Base-by-base conservation (phyloP, 2,113 vertebrate species). In the Paraplagusia blochii region DNA sequence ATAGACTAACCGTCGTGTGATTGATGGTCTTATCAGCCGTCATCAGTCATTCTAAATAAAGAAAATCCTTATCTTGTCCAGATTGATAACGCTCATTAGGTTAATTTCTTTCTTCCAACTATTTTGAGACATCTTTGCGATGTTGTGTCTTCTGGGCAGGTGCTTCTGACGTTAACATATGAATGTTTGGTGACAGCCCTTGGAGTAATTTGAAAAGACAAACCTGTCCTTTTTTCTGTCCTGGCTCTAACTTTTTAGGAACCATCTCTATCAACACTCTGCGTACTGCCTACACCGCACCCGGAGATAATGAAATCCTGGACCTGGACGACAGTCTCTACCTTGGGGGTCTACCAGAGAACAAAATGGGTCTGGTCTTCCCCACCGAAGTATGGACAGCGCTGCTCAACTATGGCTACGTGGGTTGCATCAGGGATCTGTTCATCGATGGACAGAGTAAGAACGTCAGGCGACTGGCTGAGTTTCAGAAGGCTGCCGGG, bases 301-400 rank as follows among this genome's bases (percentile, higher is more conserved):
- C 96, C 0, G 97, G 97, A 0, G 96, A 98, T 88, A 99, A 95
- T 70, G 97, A 99, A 83, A 96, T 99, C 73, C 87, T 99, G 68
- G 97, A 99, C 77, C 88, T 99, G 71, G 97, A 98, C 63, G 97
- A 99, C 76, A 94, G 95, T 76, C 79, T 99, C 33, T 99, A 97
- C 77, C 90, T 99, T 14, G 97, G 97, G 48, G 97, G 97, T 40
- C 88, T 99, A 62, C 97, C 96, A 8, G 97, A 98, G 86, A 98
- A 98, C 63, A 94, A 94, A 84, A 91, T 93, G 47, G 96, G 95
- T 44, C 86, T 98, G 2, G 84, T 98, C 53, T 98, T 97, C 78
- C 96, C 97, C 71, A 99, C 97, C 0, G 97, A 98, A 77, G 95
- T 98, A 80, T 98, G 97, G 97, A 99, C 96, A 22, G 95, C 97